Base-by-base conservation (phyloP, 1,140 invertebrate genomes). In the Trichoplusia ni region DNA sequence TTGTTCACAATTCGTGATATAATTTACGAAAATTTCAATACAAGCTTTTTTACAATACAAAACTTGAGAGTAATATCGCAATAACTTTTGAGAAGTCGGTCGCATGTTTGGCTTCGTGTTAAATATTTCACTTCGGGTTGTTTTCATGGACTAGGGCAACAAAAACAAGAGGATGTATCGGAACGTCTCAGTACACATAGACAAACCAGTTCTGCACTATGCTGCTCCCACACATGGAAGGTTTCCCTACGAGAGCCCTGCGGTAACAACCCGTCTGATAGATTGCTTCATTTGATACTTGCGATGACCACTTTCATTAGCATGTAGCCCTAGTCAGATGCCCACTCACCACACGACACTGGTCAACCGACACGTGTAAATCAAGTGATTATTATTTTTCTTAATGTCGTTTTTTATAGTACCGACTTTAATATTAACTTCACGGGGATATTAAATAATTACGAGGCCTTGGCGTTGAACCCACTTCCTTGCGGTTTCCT, bases 221-320 rank as follows among this genome's bases (percentile, higher is more conserved):
- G 62, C 68, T 64, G 58, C 77, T 89, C 84, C 84, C 86, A 89
- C 86, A 87, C 84, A 81, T 80, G 40, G 70, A 73, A 66, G 84
- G 84, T 77, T 89, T 89, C 84, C 71, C 78, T 77, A 71, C 38
- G 53, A 46, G 38, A 47, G 70, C 56, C 66, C 58, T 86, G 82
- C 73, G 85, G 84, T 87, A 75, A 77, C 76, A 70, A 73, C 65
- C 70, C 60, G 70, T 47, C 70, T 76, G 77, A 84, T 81, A 83
- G 77, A 81, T 84, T 79, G 79, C 81, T 86, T 86, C 82, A 89
- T 86, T 75, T 64, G 84, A 89, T 85, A 86, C 80, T 78, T 67
- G 59, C 47, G 58, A 69, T 73, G 54, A 68, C 69, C 65, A 73
- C 73, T 67, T 68, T 66, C 42, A 63, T 51, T 66, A 68, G 72